Evolutionary conservation across 1,140 invertebrate species (phyloP).

Genomic region (Drosophila ambigua): DNA sequence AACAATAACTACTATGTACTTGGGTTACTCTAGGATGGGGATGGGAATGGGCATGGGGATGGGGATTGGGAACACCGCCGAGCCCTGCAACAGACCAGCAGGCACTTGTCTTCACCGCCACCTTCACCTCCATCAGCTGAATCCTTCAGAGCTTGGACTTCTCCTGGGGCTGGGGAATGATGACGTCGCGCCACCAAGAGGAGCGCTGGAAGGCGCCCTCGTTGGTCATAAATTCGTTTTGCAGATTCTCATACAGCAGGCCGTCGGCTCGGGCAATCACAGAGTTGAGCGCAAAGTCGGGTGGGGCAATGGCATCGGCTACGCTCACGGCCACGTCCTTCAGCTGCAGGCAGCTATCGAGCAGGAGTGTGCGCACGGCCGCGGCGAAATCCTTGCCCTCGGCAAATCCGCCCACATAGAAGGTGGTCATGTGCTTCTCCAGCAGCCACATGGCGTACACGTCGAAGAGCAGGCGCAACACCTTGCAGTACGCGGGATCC

Average conservation of each 20-base stretch:
- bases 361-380: constrained; percentile 87
- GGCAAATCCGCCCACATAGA: constrained; percentile 91
- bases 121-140: not conserved
- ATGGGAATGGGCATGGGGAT: not conserved
- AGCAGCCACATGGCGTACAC: constrained; percentile 90
- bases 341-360: constrained; percentile 88
- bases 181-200: constrained; percentile 91
- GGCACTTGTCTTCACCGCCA: constrained; percentile 52
- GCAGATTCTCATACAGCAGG: constrained; percentile 93
- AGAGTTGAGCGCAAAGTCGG: constrained; percentile 95
- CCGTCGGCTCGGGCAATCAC: constrained; percentile 93
- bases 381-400: constrained; percentile 84
- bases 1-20: constrained; percentile 41
- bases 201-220: constrained; percentile 90
- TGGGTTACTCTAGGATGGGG: constrained; percentile 5
- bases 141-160: constrained; percentile 72
- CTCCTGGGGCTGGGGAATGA: constrained; percentile 74
- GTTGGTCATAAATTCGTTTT: constrained; percentile 89
- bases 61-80: not conserved
- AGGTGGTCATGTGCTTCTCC: constrained; percentile 89
- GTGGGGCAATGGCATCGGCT: constrained; percentile 93
- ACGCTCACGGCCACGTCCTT: constrained; percentile 91
- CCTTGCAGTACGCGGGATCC: constrained; percentile 84
- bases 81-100: constrained; percentile 7
- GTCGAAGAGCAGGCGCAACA: constrained; percentile 88